Evolutionary conservation across 2,797 vertebrate species (phyloP), one percentile per base, ranked within the genome.

Genomic region (Lepus oiostolus): DNA sequence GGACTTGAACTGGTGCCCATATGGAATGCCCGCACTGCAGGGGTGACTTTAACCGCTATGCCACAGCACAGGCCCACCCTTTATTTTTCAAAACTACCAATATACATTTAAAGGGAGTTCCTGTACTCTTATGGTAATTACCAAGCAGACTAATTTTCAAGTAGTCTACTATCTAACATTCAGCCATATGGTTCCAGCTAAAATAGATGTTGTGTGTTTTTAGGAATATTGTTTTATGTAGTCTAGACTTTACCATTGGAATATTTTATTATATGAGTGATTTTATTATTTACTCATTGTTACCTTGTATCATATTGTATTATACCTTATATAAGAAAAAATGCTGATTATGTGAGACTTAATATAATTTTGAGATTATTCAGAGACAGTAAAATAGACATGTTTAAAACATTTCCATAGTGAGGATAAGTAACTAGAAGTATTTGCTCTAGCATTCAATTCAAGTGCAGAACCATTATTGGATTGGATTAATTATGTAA

Each of bases 291-390:
- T 91, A 62, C 32, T 4, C 13, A 75, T 77, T 62, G 38, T 80
- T 95, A 42, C 84, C 24, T 85, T 62, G 5, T 81, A 79, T 76
- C 86, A 47, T 76, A 42, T 50, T 77, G 4, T 90, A n/a, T 58
- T 83, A 82, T 90, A 30, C 65, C 24, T 7, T 65, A 82, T 13
- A 58, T 68, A 84, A n/a, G 14, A 60, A 76, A 80, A 95, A 38
- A 85, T 88, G 42, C 2, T 93, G 77, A 86, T 68, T 90, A 81
- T 38, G 19, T 85, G 28, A 42, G 9, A 79, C 89, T 89, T 85
- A 68, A 75, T 84, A 7, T 89, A 28, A 67, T 93, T 86, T 88
- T 81, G 21, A 95, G 54, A 93, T 90, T 90, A 77, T 86, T 80
- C 47, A 63, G 52, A 92, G 52, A 70, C 62, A 62, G 65, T 58